Evolutionary conservation across 2,888 invertebrate species (phyloP), one percentile per base, ranked within the genome.

Genomic region (Mellilla xanthometata): DNA sequence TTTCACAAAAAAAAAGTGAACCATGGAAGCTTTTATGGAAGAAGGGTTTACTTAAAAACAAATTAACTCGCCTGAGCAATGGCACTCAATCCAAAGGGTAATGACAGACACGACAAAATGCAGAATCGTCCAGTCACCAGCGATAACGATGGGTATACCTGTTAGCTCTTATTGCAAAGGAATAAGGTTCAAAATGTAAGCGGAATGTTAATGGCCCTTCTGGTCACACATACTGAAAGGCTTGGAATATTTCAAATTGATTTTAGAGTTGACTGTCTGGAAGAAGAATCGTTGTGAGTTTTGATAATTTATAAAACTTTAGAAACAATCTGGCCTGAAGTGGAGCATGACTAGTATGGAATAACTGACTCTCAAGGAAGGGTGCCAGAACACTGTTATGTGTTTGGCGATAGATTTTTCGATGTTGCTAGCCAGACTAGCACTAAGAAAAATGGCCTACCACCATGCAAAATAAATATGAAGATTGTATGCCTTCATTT

Each of bases 11-110:
- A 35, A 30, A 35, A 26, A 36, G 27, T 19, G 13, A 3, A 19
- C 6, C 15, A 23, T 30, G 26, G 33, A 28, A 38, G 29, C 12
- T 13, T 38, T 22, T 35, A 32, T 53, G 45, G 43, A 50, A 43
- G 41, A 52, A 77, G 78, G 77, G 72, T 78, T 81, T 81, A 81
- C 82, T 81, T 80, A 77, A 82, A 83, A 86, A 84, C 83, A 84
- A 76, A 84, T 86, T 85, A 85, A 77, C 75, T n/a, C 72, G 58
- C 58, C 4, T 8, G 24, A 2, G 7, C 24, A 24, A 8, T 35
- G 63, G 78, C 81, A 82, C 85, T 85, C 76, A 64, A 49, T 51
- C 41, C 12, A 39, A 39, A 62, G 68, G 65, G 70, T 73, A 70
- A 75, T 73, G 68, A 60, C 58, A 52, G 56, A 42, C 52, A 68